A percentile compares a stretch with the other conserved stretches of the same genome.
These are phyloP conservation scores for Syngnathus scovelli DNA, from an alignment of 2,113 vertebrate species.

Conservation along the genomic window DNA sequence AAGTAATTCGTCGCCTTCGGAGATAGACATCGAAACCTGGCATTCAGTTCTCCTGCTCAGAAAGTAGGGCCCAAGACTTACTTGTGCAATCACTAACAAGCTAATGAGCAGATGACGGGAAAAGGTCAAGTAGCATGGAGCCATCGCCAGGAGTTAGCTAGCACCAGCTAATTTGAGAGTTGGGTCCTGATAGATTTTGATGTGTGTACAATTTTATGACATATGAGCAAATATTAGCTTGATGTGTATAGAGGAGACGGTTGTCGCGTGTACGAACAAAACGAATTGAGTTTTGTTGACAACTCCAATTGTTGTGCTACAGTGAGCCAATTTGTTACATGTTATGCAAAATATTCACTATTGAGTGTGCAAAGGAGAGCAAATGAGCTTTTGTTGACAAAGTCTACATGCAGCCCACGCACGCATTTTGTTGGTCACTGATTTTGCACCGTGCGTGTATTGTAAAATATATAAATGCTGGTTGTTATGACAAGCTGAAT, in stretches of 20 bases:
- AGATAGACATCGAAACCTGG: neutral
- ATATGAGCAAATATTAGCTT: neutral
- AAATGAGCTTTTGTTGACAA: neutral
- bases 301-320: neutral
- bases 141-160: neutral
- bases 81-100: neutral
- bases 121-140: slow-evolving; percentile 49
- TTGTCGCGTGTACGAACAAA: too few species aligned
- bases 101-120: slow-evolving; percentile 7
- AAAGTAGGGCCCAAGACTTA: neutral
- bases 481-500: slow-evolving; percentile 28
- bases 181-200: neutral
- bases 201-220: neutral
- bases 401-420: neutral
- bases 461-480: neutral
- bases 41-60: neutral
- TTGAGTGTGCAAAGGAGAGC: neutral
- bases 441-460: neutral
- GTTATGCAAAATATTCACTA: neutral
- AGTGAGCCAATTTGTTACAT: too few species aligned
- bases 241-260: neutral
- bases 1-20: neutral
- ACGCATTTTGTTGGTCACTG: neutral
- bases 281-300: neutral
- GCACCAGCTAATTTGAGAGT: too few species aligned